Base-by-base conservation (phyloP, 2,888 invertebrate genomes). In the Napeogenes inachia region DNA sequence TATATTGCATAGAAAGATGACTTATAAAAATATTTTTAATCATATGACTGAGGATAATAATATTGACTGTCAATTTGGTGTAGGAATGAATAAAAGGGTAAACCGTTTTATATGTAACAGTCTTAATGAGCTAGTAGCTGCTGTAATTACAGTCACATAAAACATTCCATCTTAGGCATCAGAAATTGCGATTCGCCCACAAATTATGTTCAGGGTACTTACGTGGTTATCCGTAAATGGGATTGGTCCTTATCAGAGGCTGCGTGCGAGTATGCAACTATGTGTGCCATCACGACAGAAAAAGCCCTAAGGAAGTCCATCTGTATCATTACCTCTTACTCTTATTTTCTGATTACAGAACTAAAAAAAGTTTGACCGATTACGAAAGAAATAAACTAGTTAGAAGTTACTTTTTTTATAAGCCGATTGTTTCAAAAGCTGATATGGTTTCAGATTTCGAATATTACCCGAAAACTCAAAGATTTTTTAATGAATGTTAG, bases 141-240 rank as follows among this genome's bases (percentile, higher is more conserved):
- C 42, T 10, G 30, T 12, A 50, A 50, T 50, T 50, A 50, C 6
- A 50, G 50, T 50, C 6, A 47, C 21, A 50, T 50, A 50, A 50
- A 30, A 30, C 30, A 50, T 50, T 21, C 50, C 50, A 50, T 50
- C 30, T 50, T 30, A 10, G 10, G 50, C 21, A 50, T 50, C 50
- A 50, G 30, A 47, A 47, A 47, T 30, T 30, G 21, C 50, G 50
- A 10, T 50, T 50, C 47, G 13, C 21, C 50, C 50, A 50, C 30
- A 50, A 50, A 50, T 50, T 50, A 50, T 30, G 50, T 50, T 30
- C 47, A 47, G n/a, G 13, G 47, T 47, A 47, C 50, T 10, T 50
- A 50, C 30, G 50, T 30, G 4, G 21, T 50, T 50, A 30, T 30
- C 50, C 50, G 6, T 50, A 50, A 4, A 30, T 50, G 21, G 30